Percentiles rank a stretch among this genome's conserved stretches.
These are phyloP conservation scores for Pantherophis alleghaniensis DNA, from an alignment of 2,797 vertebrate genomes.

Conservation along the genomic window DNA sequence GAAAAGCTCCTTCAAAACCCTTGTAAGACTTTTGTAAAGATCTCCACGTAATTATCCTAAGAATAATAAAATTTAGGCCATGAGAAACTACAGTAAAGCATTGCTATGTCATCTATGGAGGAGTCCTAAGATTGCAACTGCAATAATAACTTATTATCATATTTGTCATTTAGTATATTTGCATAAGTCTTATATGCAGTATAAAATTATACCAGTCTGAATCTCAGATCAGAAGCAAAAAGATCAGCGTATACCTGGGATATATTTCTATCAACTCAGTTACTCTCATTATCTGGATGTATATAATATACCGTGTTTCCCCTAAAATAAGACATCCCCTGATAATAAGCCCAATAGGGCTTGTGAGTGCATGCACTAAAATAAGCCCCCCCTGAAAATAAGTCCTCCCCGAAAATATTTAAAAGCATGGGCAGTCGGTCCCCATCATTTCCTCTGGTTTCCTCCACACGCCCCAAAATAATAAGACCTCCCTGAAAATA, in stretches of 20 bases:
- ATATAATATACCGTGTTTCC: no score
- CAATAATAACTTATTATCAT: neutral
- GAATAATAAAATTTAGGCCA: neutral
- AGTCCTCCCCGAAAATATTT: no score
- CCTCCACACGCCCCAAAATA: no score
- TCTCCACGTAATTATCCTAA: neutral
- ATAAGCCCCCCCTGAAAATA: no score
- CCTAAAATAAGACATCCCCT: no score
- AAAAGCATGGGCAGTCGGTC: no score
- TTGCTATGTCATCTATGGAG: neutral
- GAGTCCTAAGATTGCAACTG: no score
- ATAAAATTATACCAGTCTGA: neutral
- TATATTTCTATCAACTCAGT: neutral
- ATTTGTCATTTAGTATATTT: neutral
- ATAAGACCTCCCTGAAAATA: no score
- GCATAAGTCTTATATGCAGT: neutral
- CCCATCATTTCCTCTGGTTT: no score
- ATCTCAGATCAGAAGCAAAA: neutral
- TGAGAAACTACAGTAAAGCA: neutral
- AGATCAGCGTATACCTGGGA: neutral
- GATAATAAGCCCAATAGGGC: no score
- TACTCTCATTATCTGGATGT: neutral
- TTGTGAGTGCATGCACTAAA: no score
- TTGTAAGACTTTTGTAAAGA: conserved; percentile 77
- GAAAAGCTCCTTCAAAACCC: conserved; percentile 87